A percentile compares a stretch with the other conserved stretches of the same genome.
These are phyloP conservation scores for Phanerotoma sp. DNA, from an alignment of 2,888 invertebrate genomes.

Conservation along the genomic window DNA sequence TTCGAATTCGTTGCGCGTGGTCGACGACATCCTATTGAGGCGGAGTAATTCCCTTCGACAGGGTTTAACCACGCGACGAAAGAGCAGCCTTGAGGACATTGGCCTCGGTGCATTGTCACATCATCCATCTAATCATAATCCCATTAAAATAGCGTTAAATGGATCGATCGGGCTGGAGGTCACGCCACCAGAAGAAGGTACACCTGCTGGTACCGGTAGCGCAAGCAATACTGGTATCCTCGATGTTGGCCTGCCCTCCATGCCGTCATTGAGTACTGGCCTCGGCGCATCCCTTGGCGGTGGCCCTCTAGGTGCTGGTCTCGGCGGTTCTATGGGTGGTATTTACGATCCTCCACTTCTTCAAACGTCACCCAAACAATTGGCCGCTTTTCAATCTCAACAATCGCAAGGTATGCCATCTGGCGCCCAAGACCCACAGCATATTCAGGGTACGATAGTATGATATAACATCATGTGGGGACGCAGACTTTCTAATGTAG, in stretches of 20 bases:
- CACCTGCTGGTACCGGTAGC: constrained; percentile 57
- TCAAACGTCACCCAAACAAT: constrained; percentile 45
- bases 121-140: constrained; percentile 70
- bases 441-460: constrained; percentile 89
- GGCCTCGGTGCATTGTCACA: constrained; percentile 67
- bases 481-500: constrained; percentile 78
- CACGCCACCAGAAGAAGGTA: constrained; percentile 63
- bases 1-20: constrained; percentile 84
- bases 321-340: constrained; percentile 55
- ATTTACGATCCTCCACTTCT: constrained; percentile 61
- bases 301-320: constrained; percentile 42
- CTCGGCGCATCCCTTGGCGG: constrained; percentile 32
- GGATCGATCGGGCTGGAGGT: constrained; percentile 82
- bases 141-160: constrained; percentile 82
- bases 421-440: constrained; percentile 66
- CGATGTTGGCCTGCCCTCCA: constrained; percentile 57
- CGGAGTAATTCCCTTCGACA: constrained; percentile 84
- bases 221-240: constrained; percentile 62
- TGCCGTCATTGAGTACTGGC: constrained; percentile 41
- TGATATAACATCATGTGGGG: constrained; percentile 95
- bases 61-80: constrained; percentile 73
- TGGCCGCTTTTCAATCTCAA: constrained; percentile 19
- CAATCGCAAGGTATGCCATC: constrained; percentile 45
- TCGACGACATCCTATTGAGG: constrained; percentile 80
- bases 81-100: constrained; percentile 84